phyloP scores from a whole-genome alignment of 2,888 invertebrate species.

The Tetrapedia diversipes region DNA sequence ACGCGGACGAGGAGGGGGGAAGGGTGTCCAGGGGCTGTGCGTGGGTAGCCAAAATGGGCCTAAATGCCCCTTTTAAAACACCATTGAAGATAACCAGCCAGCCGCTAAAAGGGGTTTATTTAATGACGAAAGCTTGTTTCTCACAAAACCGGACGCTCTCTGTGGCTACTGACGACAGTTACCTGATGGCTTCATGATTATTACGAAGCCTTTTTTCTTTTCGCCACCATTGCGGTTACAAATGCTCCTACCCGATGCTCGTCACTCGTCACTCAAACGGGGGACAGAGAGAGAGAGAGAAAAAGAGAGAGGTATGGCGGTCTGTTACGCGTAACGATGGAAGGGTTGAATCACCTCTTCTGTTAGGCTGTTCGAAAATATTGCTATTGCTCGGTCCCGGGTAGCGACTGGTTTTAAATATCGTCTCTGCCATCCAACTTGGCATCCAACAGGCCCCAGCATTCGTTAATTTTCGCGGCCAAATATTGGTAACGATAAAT shows the following conservation, averaged over 20 bases:
- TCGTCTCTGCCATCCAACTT: not conserved
- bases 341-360: not conserved
- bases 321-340: too few species aligned
- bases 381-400: not conserved
- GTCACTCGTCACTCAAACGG: too few species aligned
- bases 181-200: slow-evolving; percentile 73
- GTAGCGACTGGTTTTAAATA: not conserved
- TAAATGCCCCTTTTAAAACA: slow-evolving; percentile 79
- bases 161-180: slow-evolving; percentile 67
- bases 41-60: slow-evolving; percentile 79
- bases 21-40: slow-evolving; percentile 69
- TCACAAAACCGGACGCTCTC: slow-evolving; percentile 56
- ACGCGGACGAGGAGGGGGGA: slow-evolving; percentile 56
- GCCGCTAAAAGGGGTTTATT: slow-evolving; percentile 74
- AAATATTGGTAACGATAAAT: slow-evolving; percentile 18
- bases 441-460: not conserved
- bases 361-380: not conserved
- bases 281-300: not conserved
- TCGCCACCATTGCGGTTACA: too few species aligned
- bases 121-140: slow-evolving; percentile 69
- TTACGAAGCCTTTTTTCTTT: slow-evolving; percentile 15
- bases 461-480: slow-evolving; percentile 16
- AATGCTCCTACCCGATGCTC: too few species aligned
- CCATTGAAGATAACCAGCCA: slow-evolving; percentile 76
- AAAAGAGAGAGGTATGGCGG: not conserved